Conservation (phyloP, 2,888 invertebrate species). For the Fragum whitleyi region DNA sequence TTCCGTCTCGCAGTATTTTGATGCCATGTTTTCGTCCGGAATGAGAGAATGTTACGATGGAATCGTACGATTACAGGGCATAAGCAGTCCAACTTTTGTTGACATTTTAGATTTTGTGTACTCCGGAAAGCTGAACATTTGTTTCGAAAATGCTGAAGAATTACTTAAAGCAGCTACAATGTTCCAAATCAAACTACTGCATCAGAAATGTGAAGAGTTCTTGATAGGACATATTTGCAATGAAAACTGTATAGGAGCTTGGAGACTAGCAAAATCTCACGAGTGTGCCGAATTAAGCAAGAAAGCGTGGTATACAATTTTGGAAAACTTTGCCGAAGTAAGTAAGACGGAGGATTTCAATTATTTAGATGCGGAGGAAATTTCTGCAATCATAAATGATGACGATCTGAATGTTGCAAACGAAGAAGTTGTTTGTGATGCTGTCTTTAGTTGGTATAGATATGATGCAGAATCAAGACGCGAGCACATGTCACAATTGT, state of each 20-base stretch:
- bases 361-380: slow-evolving; percentile 90
- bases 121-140: slow-evolving; percentile 91
- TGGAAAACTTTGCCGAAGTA: slow-evolving; percentile 85
- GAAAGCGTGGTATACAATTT: slow-evolving; percentile 89
- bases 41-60: slow-evolving; percentile 74
- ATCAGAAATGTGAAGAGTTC: slow-evolving; percentile 92
- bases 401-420: slow-evolving; percentile 95
- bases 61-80: slow-evolving; percentile 66
- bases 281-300: slow-evolving; percentile 90
- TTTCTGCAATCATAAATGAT: slow-evolving; percentile 91
- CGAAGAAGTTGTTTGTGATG: slow-evolving; percentile 92
- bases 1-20: slow-evolving; percentile 75
- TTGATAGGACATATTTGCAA: slow-evolving; percentile 90
- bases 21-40: slow-evolving; percentile 77
- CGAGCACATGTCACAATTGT: slow-evolving; percentile 85
- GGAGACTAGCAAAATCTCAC: slow-evolving; percentile 92
- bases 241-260: slow-evolving; percentile 93
- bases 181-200: slow-evolving; percentile 92
- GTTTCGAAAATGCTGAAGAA: slow-evolving; percentile 90
- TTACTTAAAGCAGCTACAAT: slow-evolving; percentile 93
- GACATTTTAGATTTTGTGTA: slow-evolving; percentile 94
- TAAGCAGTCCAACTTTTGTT: slow-evolving; percentile 91
- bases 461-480: slow-evolving; percentile 87
- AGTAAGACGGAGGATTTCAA: slow-evolving; percentile 74
- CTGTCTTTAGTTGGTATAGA: slow-evolving; percentile 89